Percentiles rank a stretch among this genome's conserved stretches.
phyloP scores from a whole-genome alignment of 2,797 vertebrate genomes.

The Arnoldichthys spilopterus region DNA sequence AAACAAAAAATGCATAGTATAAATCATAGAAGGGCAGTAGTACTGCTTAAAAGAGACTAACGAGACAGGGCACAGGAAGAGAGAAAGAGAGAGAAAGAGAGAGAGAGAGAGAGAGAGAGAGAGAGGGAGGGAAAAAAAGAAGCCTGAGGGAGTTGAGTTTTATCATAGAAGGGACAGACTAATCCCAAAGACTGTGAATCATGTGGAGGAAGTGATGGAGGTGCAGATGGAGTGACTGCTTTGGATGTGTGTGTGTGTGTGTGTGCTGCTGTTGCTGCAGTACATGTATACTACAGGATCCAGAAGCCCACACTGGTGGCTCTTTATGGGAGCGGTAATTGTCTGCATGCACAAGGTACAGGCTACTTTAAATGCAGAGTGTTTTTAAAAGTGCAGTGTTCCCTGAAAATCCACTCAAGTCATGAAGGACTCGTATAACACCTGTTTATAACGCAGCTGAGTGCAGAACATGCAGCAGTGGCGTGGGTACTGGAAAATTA shows the following conservation, averaged over 20 bases:
- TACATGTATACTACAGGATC: too few species aligned
- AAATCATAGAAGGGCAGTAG: neutral
- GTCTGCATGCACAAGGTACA: neutral
- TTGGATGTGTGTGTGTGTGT: neutral
- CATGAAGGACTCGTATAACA: conserved; percentile 12
- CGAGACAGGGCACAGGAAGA: conserved; percentile 12
- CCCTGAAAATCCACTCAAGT: conserved; percentile 11
- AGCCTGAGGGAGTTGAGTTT: conserved; percentile 68
- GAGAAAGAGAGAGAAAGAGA: too few species aligned
- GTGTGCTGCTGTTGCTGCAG: neutral
- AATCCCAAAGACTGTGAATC: conserved; percentile 75
- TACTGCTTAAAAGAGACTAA: conserved; percentile 7
- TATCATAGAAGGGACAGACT: conserved; percentile 71
- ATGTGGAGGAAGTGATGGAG: conserved; percentile 52
- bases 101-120: conserved; percentile 33
- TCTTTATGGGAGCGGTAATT: conserved; percentile 8
- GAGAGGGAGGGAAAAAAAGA: conserved; percentile 67
- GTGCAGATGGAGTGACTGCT: conserved; percentile 17
- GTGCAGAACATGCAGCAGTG: conserved; percentile 18
- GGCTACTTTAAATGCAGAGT: conserved; percentile 14
- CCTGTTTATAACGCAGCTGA: neutral
- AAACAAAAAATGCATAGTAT: neutral
- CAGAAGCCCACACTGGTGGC: neutral
- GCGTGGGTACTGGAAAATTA: neutral
- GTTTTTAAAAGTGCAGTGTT: neutral